phyloP scores from a whole-genome alignment of 35 echinoderm and acorn worm species.

The Patiria miniata region DNA sequence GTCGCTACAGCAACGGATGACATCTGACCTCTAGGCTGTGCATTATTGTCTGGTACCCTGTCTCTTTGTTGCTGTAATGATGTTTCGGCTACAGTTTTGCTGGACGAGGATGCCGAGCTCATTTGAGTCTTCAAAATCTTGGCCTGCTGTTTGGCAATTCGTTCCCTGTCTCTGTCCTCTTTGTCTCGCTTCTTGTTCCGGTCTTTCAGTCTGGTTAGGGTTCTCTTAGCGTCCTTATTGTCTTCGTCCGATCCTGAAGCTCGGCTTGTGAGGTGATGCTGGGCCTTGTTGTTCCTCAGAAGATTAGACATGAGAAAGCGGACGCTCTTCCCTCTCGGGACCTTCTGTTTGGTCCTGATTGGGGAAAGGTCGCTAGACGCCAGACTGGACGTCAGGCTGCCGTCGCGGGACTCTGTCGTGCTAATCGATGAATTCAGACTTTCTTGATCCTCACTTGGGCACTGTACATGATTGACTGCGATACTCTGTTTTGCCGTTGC shows the following conservation, averaged over 20 bases:
- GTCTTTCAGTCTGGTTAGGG: conserved; percentile 13
- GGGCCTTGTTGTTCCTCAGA: conserved; percentile 36
- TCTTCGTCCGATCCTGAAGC: conserved; percentile 41
- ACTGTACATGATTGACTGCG: background rate
- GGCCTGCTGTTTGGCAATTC: background rate
- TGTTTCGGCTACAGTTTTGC: background rate
- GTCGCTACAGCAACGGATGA: background rate
- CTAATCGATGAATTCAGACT: conserved; percentile 38
- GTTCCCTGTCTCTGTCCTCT: conserved; percentile 14
- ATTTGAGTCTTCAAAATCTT: background rate
- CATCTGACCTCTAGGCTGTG: background rate
- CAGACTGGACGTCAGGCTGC: conserved; percentile 35
- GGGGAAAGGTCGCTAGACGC: conserved; percentile 23
- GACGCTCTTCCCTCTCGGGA: conserved; percentile 22
- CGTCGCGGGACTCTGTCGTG: conserved; percentile 40
- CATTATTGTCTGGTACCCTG: background rate
- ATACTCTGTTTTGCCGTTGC: conserved; percentile 7
- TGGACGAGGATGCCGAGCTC: background rate
- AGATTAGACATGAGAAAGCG: conserved; percentile 49
- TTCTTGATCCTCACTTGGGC: conserved; percentile 19
- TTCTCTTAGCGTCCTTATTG: background rate
- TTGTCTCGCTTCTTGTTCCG: conserved; percentile 37
- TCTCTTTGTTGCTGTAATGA: background rate
- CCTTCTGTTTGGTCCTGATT: conserved; percentile 36
- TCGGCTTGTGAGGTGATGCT: background rate